A percentile compares a stretch with the other conserved stretches of the same genome.
Conservation (phyloP, 2,113 vertebrate genomes). For the Gallinago undulata region DNA sequence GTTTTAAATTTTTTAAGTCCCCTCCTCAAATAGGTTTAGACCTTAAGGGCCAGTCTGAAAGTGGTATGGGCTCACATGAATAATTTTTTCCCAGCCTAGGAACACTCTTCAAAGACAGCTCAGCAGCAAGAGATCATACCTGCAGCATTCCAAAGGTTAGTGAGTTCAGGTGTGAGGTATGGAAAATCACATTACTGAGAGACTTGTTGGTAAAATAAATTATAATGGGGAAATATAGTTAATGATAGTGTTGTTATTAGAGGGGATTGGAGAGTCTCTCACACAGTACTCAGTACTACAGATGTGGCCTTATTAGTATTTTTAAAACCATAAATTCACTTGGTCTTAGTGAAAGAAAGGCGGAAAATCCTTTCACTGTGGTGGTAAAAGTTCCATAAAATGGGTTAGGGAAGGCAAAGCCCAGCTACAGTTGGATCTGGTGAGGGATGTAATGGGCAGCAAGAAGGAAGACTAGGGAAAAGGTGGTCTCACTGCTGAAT, state of each 20-base stretch:
- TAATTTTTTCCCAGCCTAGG: neutral
- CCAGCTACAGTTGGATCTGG: accelerated
- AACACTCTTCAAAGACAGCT: neutral
- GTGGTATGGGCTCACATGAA: neutral
- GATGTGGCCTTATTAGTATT: neutral
- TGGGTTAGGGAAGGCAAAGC: neutral
- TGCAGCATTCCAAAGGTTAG: neutral
- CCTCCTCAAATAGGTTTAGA: neutral
- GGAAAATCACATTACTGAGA: neutral
- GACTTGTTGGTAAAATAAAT: neutral
- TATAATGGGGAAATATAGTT: neutral
- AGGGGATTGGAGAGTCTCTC: neutral
- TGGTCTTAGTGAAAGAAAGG: neutral
- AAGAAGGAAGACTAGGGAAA: neutral
- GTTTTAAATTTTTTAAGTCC: neutral
- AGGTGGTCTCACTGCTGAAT: neutral
- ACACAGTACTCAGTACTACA: neutral
- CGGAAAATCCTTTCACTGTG: neutral
- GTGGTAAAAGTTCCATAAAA: neutral
- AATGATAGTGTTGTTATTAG: neutral
- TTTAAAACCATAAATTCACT: neutral
- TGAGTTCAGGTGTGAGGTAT: neutral
- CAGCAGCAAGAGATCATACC: neutral
- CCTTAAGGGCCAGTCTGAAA: neutral
- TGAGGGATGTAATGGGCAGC: neutral